phyloP scores from a whole-genome alignment of 1,140 invertebrate species.

The Hypothenemus hampei region DNA sequence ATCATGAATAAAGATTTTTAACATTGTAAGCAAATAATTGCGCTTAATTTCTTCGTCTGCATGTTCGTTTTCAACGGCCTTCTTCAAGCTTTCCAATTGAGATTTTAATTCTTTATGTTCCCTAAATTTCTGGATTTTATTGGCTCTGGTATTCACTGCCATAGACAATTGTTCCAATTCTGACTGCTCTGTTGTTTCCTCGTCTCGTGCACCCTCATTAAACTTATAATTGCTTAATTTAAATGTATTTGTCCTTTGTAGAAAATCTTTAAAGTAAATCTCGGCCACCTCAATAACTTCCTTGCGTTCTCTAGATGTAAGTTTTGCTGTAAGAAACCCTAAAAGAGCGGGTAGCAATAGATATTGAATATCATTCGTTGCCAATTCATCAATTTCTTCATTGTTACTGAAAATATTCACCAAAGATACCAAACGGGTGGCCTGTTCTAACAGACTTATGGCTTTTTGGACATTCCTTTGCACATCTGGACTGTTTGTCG shows the following conservation, averaged over 20 bases:
- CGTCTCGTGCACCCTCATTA: constrained; percentile 9
- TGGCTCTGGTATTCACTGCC: constrained; percentile 54
- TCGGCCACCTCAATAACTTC: constrained; percentile 69
- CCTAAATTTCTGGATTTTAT: constrained; percentile 75
- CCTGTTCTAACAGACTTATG: constrained; percentile 70
- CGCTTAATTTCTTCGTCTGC: constrained; percentile 77
- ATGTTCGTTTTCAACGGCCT: constrained; percentile 56
- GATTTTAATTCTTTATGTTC: constrained; percentile 74
- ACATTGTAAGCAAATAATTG: constrained; percentile 74
- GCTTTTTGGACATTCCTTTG: constrained; percentile 61
- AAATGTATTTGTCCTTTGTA: constrained; percentile 74
- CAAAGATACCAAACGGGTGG: constrained; percentile 71
- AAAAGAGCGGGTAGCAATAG: constrained; percentile 78
- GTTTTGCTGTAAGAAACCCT: constrained; percentile 66
- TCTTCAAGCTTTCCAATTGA: constrained; percentile 60
- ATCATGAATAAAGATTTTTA: constrained; percentile 70
- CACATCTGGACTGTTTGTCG: constrained; percentile 56
- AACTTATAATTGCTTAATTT: constrained; percentile 57
- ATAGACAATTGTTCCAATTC: constrained; percentile 43
- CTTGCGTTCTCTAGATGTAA: constrained; percentile 58
- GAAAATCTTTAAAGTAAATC: constrained; percentile 81
- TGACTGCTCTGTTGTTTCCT: constrained; percentile 20
- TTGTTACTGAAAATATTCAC: constrained; percentile 82
- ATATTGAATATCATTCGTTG: constrained; percentile 80
- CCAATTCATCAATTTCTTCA: constrained; percentile 80